phyloP scores from a whole-genome alignment of 2,797 vertebrate genomes.

The Echiichthys vipera region DNA sequence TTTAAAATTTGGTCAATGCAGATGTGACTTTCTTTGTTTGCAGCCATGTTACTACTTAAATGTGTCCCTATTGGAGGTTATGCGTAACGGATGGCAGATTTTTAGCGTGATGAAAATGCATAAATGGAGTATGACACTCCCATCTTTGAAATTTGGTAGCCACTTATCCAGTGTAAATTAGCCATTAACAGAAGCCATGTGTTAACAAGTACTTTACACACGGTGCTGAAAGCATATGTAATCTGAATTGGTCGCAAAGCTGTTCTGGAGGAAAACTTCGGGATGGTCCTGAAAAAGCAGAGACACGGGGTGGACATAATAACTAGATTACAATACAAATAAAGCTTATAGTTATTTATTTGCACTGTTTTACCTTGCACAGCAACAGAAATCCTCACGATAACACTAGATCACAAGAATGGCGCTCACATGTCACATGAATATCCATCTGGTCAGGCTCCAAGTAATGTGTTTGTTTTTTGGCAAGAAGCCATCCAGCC shows the following conservation, averaged over 20 bases:
- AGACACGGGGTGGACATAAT: background rate
- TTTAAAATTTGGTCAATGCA: slow-evolving; percentile 10
- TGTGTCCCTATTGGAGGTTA: slow-evolving; percentile 20
- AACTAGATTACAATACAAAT: background rate
- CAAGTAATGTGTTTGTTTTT: too few species aligned
- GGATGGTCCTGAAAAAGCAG: background rate
- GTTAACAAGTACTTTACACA: slow-evolving; percentile 41
- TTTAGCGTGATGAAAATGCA: slow-evolving; percentile 56
- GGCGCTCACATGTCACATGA: too few species aligned
- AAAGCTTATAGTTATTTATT: background rate
- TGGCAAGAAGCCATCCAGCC: too few species aligned
- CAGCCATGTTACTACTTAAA: slow-evolving; percentile 16
- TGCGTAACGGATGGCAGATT: slow-evolving; percentile 34
- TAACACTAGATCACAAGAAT: too few species aligned
- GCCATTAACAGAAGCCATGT: slow-evolving; percentile 50
- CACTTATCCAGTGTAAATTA: slow-evolving; percentile 47
- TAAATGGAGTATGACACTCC: slow-evolving; percentile 57
- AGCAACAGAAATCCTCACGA: too few species aligned
- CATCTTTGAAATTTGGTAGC: slow-evolving; percentile 37
- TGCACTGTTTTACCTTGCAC: background rate
- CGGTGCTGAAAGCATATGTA: slow-evolving; percentile 17
- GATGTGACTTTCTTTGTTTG: slow-evolving; percentile 39
- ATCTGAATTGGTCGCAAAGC: slow-evolving; percentile 13
- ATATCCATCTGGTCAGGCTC: too few species aligned
- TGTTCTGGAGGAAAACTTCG: slow-evolving; percentile 9